phyloP scores from a whole-genome alignment of 2,797 vertebrate genomes.

The Chloroceryle amazona region DNA sequence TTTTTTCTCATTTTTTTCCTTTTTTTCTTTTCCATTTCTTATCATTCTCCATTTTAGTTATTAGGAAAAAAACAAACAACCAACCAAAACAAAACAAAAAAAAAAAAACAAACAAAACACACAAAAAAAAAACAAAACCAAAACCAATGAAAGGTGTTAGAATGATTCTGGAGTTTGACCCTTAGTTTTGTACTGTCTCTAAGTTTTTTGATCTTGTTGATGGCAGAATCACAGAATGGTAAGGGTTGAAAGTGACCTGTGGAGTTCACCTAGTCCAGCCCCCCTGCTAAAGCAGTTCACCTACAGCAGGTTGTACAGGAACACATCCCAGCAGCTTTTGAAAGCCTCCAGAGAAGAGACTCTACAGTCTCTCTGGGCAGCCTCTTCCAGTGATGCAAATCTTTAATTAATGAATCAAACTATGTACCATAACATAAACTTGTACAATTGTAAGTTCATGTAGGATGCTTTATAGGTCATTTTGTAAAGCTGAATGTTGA shows the following conservation, averaged over 20 bases:
- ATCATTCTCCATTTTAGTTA: not conserved
- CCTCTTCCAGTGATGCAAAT: too few relatives aligned
- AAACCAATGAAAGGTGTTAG: not conserved
- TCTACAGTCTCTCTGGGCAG: too few relatives aligned
- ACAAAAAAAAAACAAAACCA: too few relatives aligned
- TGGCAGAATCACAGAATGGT: too few relatives aligned
- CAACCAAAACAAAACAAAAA: too few relatives aligned
- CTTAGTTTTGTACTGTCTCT: not conserved
- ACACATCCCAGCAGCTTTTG: too few relatives aligned
- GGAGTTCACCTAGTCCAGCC: too few relatives aligned
- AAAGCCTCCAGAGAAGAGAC: too few relatives aligned
- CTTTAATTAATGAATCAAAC: not conserved
- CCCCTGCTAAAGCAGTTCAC: too few relatives aligned
- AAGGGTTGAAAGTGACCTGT: too few relatives aligned
- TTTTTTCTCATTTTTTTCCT: fast-evolving
- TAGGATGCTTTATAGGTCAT: not conserved
- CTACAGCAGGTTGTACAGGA: too few relatives aligned
- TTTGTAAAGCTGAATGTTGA: not conserved
- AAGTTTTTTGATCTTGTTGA: not conserved
- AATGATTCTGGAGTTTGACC: not conserved
- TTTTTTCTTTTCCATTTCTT: not conserved
- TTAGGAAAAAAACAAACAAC: not conserved
- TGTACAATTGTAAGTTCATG: not conserved
- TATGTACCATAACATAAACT: not conserved
- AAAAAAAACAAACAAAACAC: too few relatives aligned